phyloP scores from a whole-genome alignment of 2,797 vertebrate species.

The Notamacropus eugenii region DNA sequence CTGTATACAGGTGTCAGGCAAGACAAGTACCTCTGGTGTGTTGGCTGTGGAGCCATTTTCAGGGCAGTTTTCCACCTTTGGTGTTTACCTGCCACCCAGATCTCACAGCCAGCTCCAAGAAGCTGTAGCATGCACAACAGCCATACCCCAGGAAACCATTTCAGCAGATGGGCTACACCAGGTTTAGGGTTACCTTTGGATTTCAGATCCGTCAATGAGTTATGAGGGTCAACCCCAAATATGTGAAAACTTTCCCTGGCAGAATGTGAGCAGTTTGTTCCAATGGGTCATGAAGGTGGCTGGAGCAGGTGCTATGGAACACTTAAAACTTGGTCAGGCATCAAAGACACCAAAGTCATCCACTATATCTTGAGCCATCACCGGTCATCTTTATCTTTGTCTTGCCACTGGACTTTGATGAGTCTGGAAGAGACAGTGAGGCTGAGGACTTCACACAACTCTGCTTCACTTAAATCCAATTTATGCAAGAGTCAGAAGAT shows the following conservation, averaged over 20 bases:
- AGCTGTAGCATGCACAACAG: neutral
- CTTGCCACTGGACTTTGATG: no score
- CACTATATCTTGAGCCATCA: neutral
- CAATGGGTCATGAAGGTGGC: neutral
- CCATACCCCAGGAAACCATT: neutral
- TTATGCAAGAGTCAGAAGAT: neutral
- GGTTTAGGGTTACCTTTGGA: neutral
- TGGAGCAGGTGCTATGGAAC: no score
- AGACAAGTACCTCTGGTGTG: neutral
- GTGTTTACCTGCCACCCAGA: neutral
- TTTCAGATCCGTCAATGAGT: neutral
- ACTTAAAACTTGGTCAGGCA: neutral
- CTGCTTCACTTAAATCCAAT: neutral
- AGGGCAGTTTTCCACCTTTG: neutral
- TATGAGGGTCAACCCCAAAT: neutral
- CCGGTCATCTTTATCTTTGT: neutral
- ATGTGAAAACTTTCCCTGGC: neutral
- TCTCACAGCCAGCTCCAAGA: neutral
- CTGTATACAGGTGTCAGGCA: neutral
- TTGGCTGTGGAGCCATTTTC: neutral
- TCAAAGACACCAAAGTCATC: neutral
- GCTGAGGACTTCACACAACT: neutral
- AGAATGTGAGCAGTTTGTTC: neutral
- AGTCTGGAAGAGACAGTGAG: neutral
- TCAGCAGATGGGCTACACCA: neutral